phyloP scores from a whole-genome alignment of 1,140 invertebrate species.

The Orussus abietinus region DNA sequence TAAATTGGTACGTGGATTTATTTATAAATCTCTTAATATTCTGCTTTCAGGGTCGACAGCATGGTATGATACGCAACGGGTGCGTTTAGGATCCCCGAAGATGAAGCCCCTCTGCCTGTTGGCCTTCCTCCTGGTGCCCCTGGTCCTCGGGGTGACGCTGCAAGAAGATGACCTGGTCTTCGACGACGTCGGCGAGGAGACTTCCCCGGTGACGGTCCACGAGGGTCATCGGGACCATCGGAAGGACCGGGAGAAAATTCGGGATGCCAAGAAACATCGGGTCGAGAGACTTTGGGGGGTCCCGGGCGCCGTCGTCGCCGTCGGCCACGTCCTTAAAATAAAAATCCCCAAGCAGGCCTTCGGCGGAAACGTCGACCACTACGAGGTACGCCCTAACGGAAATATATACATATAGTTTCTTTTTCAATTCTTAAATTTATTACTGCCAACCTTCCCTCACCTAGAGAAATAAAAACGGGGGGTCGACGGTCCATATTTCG shows the following conservation, averaged over 20 bases:
- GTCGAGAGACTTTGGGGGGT: constrained; percentile 44
- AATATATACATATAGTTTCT: no score
- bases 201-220: constrained; percentile 12
- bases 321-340: constrained; percentile 50
- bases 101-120: constrained; percentile 39
- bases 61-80: constrained; percentile 42
- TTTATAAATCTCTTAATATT: constrained; percentile 6
- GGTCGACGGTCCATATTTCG: no score
- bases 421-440: no score
- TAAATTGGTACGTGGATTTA: no score
- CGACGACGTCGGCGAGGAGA: constrained; percentile 43
- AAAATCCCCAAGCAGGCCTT: constrained; percentile 51
- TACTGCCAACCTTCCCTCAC: no score
- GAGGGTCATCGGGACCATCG: constrained; percentile 8
- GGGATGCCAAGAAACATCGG: constrained; percentile 18
- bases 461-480: no score
- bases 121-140: constrained; percentile 23
- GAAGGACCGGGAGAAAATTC: constrained; percentile 14
- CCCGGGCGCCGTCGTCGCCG: constrained; percentile 41
- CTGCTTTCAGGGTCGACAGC: constrained; percentile 33
- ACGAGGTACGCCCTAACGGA: constrained; percentile 53
- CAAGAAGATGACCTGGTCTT: constrained; percentile 51
- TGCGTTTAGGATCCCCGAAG: constrained; percentile 18
- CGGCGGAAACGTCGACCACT: constrained; percentile 44
- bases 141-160: constrained; percentile 22